phyloP scores from a whole-genome alignment of 2,888 invertebrate genomes.

The Drosophila hamatofila region DNA sequence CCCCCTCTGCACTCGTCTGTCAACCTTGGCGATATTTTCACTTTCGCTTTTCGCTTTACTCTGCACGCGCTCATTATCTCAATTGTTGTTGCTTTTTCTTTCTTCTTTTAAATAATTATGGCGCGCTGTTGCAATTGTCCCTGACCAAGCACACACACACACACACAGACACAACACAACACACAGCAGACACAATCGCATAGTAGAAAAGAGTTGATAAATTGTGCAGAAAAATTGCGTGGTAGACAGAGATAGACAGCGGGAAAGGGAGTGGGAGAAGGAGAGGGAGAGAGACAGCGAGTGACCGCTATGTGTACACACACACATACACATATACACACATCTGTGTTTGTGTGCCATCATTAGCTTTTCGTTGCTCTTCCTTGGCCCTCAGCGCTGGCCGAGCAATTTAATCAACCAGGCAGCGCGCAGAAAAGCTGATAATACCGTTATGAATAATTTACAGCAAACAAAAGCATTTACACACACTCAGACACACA shows the following conservation, averaged over 20 bases:
- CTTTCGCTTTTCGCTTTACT: slow-evolving; percentile 53
- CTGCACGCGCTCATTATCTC: slow-evolving; percentile 72
- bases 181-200: slow-evolving; percentile 15
- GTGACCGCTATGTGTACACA: slow-evolving; percentile 1
- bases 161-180: slow-evolving; percentile 7
- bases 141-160: slow-evolving; percentile 62
- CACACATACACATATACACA: background rate
- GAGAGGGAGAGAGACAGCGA: background rate
- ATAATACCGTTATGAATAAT: slow-evolving; percentile 80
- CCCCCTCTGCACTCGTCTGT: slow-evolving; percentile 42
- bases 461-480: slow-evolving; percentile 51
- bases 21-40: slow-evolving; percentile 64
- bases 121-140: slow-evolving; percentile 70
- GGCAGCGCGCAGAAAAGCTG: slow-evolving; percentile 69
- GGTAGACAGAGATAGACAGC: slow-evolving; percentile 3
- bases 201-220: slow-evolving; percentile 61
- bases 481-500: slow-evolving; percentile 15
- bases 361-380: slow-evolving; percentile 55
- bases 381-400: slow-evolving; percentile 28
- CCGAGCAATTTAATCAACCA: slow-evolving; percentile 75
- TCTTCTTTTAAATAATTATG: slow-evolving; percentile 72
- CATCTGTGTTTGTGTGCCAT: slow-evolving; percentile 40
- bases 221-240: slow-evolving; percentile 54
- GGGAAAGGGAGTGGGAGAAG: background rate
- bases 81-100: slow-evolving; percentile 63